Conservation (phyloP, 2,888 invertebrate genomes). For the Dendrolimus pini region DNA sequence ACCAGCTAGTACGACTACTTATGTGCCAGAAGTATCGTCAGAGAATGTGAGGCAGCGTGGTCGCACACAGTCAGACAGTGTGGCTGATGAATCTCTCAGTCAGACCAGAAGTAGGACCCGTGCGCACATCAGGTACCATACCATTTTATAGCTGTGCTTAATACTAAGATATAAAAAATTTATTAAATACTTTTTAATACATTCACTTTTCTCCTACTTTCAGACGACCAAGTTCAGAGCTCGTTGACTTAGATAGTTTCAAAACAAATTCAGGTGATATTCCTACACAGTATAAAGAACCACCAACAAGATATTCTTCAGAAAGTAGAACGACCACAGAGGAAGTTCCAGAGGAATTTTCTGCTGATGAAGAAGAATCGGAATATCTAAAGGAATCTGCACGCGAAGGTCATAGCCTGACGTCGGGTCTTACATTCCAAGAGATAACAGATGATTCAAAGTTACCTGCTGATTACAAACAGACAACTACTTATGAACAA, state of each 20-base stretch:
- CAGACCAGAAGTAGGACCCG: slow-evolving; percentile 75
- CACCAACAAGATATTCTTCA: slow-evolving; percentile 58
- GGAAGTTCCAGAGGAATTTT: slow-evolving; percentile 70
- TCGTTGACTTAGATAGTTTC: slow-evolving; percentile 89
- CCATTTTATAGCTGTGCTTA: not conserved
- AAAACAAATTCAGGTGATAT: slow-evolving; percentile 81
- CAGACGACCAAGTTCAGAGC: slow-evolving; percentile 85
- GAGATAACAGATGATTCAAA: slow-evolving; percentile 63
- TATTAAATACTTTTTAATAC: not conserved
- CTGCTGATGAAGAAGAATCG: slow-evolving; percentile 40
- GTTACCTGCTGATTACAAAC: slow-evolving; percentile 55
- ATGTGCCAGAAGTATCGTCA: slow-evolving; percentile 58
- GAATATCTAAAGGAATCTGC: slow-evolving; percentile 46
- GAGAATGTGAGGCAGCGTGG: slow-evolving; percentile 59
- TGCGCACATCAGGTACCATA: slow-evolving; percentile 73
- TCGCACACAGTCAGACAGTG: slow-evolving; percentile 57
- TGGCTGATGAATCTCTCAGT: slow-evolving; percentile 65
- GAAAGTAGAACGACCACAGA: slow-evolving; percentile 68
- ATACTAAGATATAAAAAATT: not conserved
- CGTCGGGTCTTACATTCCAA: slow-evolving; percentile 52
- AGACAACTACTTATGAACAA: slow-evolving; percentile 56
- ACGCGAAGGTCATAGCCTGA: slow-evolving; percentile 59
- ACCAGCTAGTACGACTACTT: slow-evolving; percentile 65
- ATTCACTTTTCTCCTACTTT: slow-evolving; percentile 18
- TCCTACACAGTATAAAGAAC: slow-evolving; percentile 71